Evolutionary conservation across 2,797 vertebrate species (phyloP).

Genomic region (Siniperca obscura): DNA sequence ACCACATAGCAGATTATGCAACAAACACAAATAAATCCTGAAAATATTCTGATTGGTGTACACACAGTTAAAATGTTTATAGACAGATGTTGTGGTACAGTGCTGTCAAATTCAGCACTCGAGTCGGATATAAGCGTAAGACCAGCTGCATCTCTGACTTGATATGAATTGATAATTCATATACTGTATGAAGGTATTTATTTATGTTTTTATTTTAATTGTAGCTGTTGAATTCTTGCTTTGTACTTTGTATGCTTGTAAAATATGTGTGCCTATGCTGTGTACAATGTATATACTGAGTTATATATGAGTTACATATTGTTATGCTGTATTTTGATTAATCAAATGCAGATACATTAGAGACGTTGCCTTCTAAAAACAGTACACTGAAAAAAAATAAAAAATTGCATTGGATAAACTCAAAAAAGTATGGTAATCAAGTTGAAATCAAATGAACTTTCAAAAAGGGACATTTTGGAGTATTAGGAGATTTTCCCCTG

Average conservation of each 20-base stretch:
- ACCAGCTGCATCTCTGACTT: constrained; percentile 9
- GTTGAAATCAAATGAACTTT: not conserved
- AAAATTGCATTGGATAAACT: not conserved
- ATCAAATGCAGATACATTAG: constrained; percentile 1
- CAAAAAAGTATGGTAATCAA: not conserved
- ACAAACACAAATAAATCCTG: not conserved
- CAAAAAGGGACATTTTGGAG: constrained; percentile 42
- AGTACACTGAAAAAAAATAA: constrained; percentile 12
- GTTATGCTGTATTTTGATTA: constrained; percentile 21
- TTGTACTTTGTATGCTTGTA: constrained; percentile 22
- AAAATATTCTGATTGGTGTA: not conserved
- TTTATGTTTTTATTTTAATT: constrained; percentile 46
- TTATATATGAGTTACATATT: constrained; percentile 32
- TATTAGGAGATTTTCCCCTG: constrained; percentile 2
- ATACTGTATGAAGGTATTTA: constrained; percentile 51
- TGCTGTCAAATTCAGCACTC: not conserved
- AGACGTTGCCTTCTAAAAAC: constrained; percentile 12
- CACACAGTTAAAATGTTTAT: not conserved
- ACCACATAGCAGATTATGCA: not conserved
- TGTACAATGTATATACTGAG: constrained; percentile 43
- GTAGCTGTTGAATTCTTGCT: constrained; percentile 14
- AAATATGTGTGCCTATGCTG: constrained; percentile 13
- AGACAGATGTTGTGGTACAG: constrained; percentile 1
- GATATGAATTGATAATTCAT: constrained; percentile 11
- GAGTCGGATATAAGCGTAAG: not conserved